phyloP scores from a whole-genome alignment of 2,888 invertebrate genomes.

The Ornithoptera alexandrae region DNA sequence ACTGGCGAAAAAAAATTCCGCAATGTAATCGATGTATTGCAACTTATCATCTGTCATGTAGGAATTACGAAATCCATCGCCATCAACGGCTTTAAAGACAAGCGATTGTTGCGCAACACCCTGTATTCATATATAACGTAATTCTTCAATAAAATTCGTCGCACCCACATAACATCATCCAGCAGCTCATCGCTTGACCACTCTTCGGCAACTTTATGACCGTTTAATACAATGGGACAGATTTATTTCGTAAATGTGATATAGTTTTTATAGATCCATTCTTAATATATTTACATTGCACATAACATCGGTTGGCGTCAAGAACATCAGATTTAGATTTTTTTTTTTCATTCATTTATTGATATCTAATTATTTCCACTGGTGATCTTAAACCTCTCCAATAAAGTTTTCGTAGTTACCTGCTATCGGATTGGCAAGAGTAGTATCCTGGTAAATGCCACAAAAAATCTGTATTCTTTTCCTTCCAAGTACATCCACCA shows the following conservation, averaged over 20 bases:
- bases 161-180: conserved; percentile 47
- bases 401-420: too few relatives aligned
- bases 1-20: background rate
- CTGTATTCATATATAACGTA: conserved; percentile 28
- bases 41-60: conserved; percentile 24
- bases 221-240: conserved; percentile 7
- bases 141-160: conserved; percentile 42
- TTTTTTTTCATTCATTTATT: too few relatives aligned
- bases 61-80: conserved; percentile 27
- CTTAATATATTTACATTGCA: background rate
- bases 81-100: conserved; percentile 18
- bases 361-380: too few relatives aligned
- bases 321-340: too few relatives aligned
- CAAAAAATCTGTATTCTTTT: too few relatives aligned
- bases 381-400: too few relatives aligned
- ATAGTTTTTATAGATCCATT: background rate
- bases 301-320: too few relatives aligned
- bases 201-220: conserved; percentile 28
- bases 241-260: conserved; percentile 1
- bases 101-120: conserved; percentile 25
- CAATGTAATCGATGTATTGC: conserved; percentile 6
- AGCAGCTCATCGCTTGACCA: conserved; percentile 42
- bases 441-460: too few relatives aligned
- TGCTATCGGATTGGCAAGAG: too few relatives aligned
- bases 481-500: too few relatives aligned